Evolutionary conservation across 1,140 invertebrate species (phyloP).

Genomic region (Schlechtendalia chinensis): DNA sequence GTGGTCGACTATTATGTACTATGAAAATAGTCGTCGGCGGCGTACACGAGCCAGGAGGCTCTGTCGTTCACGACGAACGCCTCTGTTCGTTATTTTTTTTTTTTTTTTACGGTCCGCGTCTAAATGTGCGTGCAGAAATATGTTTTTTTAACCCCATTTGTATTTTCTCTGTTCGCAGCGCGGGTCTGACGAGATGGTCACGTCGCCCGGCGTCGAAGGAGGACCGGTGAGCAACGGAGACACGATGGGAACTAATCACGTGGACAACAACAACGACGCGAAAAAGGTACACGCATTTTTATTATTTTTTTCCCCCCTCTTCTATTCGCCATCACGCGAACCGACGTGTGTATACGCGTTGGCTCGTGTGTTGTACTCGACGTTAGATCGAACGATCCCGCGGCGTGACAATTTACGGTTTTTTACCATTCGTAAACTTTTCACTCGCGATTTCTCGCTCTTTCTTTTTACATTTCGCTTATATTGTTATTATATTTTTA

Average conservation of each 20-base stretch:
- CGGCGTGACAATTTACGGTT: conserved; percentile 1
- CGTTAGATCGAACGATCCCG: not conserved
- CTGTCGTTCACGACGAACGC: too few relatives aligned
- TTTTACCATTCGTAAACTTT: not conserved
- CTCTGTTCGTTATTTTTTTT: too few relatives aligned
- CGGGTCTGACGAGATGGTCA: conserved; percentile 91
- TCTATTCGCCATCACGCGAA: too few relatives aligned
- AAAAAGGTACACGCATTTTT: conserved; percentile 75
- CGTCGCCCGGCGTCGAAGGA: conserved; percentile 68
- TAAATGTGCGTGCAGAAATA: too few relatives aligned
- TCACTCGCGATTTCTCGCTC: not conserved
- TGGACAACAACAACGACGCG: conserved; percentile 89
- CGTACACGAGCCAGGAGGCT: too few relatives aligned
- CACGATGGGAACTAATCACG: conserved; percentile 75
- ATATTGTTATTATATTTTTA: conserved; percentile 15
- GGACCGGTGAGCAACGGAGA: conserved; percentile 89
- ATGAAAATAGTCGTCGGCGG: not conserved
- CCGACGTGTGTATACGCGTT: not conserved
- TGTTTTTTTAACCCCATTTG: too few relatives aligned
- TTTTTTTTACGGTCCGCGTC: not conserved
- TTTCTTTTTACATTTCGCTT: not conserved
- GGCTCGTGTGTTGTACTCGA: not conserved
- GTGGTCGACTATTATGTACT: not conserved
- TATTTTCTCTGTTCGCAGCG: conserved; percentile 70
- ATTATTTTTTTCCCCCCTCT: not conserved